Conservation (phyloP, 2,113 vertebrate species). For the Ifrita kowaldi region DNA sequence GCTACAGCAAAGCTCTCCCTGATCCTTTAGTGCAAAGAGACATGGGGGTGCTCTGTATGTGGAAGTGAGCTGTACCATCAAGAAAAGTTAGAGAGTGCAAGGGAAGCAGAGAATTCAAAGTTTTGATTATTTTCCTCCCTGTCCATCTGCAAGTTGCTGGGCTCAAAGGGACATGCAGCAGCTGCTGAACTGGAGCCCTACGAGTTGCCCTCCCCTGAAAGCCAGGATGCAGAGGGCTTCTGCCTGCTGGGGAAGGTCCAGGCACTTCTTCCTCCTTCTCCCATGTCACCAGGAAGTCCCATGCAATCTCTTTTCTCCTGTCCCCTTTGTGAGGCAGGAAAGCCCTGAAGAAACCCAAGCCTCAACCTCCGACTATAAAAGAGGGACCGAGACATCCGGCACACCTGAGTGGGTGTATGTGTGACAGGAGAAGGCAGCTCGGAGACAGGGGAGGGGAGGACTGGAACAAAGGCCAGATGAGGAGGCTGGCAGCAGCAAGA, state of each 20-base stretch:
- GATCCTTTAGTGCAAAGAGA: background rate
- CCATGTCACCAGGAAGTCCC: background rate
- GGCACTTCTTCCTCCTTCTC: background rate
- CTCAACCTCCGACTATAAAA: background rate
- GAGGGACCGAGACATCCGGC: accelerated
- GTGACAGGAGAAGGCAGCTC: background rate
- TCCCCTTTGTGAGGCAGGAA: background rate
- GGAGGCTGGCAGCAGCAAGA: constrained; percentile 3
- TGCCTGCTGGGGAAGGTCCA: background rate
- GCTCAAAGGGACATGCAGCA: background rate
- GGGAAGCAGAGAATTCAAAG: background rate
- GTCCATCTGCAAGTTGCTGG: background rate
- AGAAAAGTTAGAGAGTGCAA: background rate
- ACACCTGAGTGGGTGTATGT: background rate
- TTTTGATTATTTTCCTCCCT: background rate
- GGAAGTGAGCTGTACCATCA: background rate
- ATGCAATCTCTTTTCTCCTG: background rate
- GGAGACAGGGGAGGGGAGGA: background rate
- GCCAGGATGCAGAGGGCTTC: background rate
- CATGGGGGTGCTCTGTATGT: background rate
- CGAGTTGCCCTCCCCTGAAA: accelerated
- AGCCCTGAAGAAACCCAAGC: background rate
- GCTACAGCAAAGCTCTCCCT: background rate
- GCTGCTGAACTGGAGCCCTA: background rate
- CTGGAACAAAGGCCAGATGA: background rate